Base-by-base conservation (phyloP, 2,113 vertebrate genomes). In the Excalfactoria chinensis region DNA sequence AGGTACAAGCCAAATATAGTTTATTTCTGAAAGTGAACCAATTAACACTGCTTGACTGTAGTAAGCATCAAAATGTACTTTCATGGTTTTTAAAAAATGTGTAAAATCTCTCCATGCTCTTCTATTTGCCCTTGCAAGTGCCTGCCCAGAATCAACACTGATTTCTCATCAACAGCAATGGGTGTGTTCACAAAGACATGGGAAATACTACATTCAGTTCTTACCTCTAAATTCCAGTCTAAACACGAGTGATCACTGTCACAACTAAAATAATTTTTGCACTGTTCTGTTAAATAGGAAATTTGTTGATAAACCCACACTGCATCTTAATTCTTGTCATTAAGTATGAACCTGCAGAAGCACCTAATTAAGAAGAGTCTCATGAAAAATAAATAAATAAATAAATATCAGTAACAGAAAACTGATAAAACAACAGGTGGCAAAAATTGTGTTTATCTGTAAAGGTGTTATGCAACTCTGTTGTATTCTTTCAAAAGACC, bases 1-100 rank as follows among this genome's bases (percentile, higher is more conserved):
- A 95, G 5, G 28, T 85, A 59, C 16, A 91, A 85, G 7, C 16
- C 46, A 69, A 91, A 87, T 82, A 58, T 44, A 55, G 71, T 63
- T 93, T 95, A 87, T 87, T 93, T 41, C 89, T 76, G 32, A 91
- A 87, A 69, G 13, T 0, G 5, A 87, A 76, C 9, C 13, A 69
- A 46, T 89, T 85, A 93, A 75, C 28, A 46, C 13, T 62, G 32
- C 12, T 87, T 75, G 78, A 44, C 13, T 34, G 16, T 15, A 58
- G 30, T 17, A 32, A 74, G 37, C n/a, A 66, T 44, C 37, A 72
- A 84, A 92, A 72, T 0, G 6, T 82, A 53, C 67, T 89, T 89
- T 63, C 16, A 30, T 2, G 25, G 16, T 16, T 86, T 30, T 83
- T 62, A 28, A 51, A 88, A 78, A 55, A 3, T 2, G 2, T 34